These are phyloP conservation scores for Paramormyrops kingsleyae DNA, from an alignment of 2,113 vertebrate genomes.

Conservation along the genomic window DNA sequence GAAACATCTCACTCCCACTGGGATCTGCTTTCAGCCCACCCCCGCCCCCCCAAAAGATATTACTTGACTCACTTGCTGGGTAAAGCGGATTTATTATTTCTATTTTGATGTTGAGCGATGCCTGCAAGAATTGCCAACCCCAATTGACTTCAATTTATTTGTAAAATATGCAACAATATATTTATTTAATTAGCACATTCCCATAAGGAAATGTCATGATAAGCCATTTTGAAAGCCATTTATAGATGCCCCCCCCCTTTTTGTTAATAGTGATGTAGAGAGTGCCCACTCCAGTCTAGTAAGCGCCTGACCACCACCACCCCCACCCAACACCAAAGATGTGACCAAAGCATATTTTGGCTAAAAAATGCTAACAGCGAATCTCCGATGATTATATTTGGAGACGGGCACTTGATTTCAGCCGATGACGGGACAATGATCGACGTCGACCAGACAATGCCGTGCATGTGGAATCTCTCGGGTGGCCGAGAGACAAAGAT, in stretches of 20 bases:
- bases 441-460: not conserved
- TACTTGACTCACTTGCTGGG: slow-evolving; percentile 13
- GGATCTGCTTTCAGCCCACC: not conserved
- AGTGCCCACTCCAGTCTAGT: not conserved
- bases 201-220: slow-evolving; percentile 22
- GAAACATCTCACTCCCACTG: slow-evolving; percentile 5
- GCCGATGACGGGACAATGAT: not conserved
- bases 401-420: not conserved
- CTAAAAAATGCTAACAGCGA: not conserved
- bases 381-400: not conserved
- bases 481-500: slow-evolving; percentile 1
- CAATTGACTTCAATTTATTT: slow-evolving; percentile 31
- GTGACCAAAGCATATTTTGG: slow-evolving; percentile 1
- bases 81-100: slow-evolving; percentile 21
- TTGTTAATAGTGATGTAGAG: not conserved
- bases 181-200: slow-evolving; percentile 27
- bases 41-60: not conserved
- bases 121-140: slow-evolving; percentile 26
- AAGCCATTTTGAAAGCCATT: slow-evolving; percentile 17
- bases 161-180: slow-evolving; percentile 26
- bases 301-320: not conserved
- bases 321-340: not conserved
- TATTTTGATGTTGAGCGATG: slow-evolving; percentile 26
- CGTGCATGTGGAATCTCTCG: not conserved
- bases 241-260: not conserved